Evolutionary conservation across 2,113 vertebrate genomes (phyloP), one percentile per base, ranked within the genome.

Genomic region (Andinoacara biseriatus): DNA sequence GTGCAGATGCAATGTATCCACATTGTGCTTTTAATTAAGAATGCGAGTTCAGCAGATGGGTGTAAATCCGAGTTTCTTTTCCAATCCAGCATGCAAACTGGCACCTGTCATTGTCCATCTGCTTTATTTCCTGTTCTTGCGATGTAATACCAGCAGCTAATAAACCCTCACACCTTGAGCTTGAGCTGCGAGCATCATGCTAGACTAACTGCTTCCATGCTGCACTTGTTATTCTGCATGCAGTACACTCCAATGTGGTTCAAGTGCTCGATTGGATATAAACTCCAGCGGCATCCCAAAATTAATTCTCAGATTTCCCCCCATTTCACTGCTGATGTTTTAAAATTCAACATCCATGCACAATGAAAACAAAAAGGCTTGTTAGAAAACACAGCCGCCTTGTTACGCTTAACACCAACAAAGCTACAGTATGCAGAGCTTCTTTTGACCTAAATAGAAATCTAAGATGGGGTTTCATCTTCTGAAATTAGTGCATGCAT

Each of bases 61-160:
- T 57, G 7, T 57, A 72, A 87, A 85, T 78, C 57, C 74, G 46
- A 40, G 17, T 63, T 69, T 22, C 10, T 82, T 69, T 72, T 60
- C 35, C 59, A 60, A 56, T 76, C 87, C 74, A 88, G 79, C 84
- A 84, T 75, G 14, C 60, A 82, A 87, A 90, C 77, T 88, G 90
- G 83, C 90, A 84, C 84, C 83, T 90, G 86, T 80, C 88, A 59
- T 22, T 59, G 76, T 83, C 88, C 86, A 87, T 86, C 90, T 90
- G 89, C 85, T 91, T 72, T 77, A 67, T 78, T 84, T 85, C 83
- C 83, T 87, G 65, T 77, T 87, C 38, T 54, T 38, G 75, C 56
- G 56, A 82, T 87, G 87, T 78, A 86, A 87, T 89, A 78, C 82
- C 76, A 72, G 58, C 22, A 17, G 81, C 65, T 90, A 86, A 91